phyloP scores from a whole-genome alignment of 2,797 vertebrate genomes.

The Nasua narica region DNA sequence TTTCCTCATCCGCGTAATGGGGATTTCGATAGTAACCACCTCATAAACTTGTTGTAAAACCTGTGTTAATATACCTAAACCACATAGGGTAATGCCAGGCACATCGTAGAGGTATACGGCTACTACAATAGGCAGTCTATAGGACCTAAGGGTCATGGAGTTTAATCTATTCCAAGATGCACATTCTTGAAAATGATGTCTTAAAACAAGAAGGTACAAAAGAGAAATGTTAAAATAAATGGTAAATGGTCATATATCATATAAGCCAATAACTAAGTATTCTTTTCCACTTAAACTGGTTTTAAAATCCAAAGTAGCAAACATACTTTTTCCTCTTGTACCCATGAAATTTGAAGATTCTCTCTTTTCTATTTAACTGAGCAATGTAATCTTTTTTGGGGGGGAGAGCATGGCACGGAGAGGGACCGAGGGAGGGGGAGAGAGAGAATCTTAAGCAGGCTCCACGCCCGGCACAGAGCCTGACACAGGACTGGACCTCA shows the following conservation, averaged over 20 bases:
- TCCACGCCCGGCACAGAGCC: background rate
- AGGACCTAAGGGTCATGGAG: background rate
- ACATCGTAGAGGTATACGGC: background rate
- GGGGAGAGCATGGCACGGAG: background rate
- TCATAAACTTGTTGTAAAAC: background rate
- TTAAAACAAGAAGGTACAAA: background rate
- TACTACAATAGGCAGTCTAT: background rate
- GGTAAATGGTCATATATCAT: background rate
- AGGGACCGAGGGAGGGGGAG: background rate
- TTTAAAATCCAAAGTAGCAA: background rate
- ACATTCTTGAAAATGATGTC: background rate
- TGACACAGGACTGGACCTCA: accelerated
- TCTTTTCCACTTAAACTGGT: background rate
- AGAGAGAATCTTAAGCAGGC: background rate
- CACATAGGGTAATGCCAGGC: background rate
- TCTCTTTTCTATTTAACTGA: background rate
- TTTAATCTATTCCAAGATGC: background rate
- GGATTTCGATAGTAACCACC: background rate
- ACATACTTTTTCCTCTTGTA: background rate
- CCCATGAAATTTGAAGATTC: background rate
- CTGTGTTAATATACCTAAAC: background rate
- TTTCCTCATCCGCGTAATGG: background rate
- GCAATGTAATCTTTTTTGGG: background rate
- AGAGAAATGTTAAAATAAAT: background rate
- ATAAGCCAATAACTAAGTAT: background rate